Conservation (phyloP, 2,113 vertebrate species). For the Seriola quinqueradiata region DNA sequence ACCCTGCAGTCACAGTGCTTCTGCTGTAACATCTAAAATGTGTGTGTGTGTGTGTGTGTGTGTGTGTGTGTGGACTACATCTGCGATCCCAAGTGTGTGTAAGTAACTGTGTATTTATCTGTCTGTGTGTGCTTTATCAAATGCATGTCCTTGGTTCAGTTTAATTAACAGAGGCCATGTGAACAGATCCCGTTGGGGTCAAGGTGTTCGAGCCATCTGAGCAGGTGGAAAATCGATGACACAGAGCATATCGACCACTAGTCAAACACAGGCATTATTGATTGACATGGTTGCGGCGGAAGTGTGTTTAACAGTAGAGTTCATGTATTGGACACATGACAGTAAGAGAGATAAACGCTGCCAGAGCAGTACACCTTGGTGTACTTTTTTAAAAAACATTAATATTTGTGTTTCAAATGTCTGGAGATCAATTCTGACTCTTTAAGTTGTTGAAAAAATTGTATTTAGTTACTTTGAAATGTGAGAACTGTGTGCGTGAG, state of each 20-base stretch:
- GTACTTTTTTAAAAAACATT: too few species aligned
- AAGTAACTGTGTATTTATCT: slow-evolving; percentile 36
- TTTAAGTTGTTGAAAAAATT: neutral
- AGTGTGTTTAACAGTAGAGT: slow-evolving; percentile 56
- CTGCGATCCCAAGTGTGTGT: slow-evolving; percentile 7
- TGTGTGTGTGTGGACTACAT: slow-evolving; percentile 22
- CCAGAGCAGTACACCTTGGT: neutral
- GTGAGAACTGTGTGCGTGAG: neutral
- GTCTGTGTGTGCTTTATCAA: slow-evolving; percentile 47
- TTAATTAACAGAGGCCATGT: slow-evolving; percentile 69
- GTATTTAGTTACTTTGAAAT: neutral
- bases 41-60: neutral
- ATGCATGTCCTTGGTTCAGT: slow-evolving; percentile 38
- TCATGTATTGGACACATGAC: slow-evolving; percentile 35
- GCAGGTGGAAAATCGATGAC: slow-evolving; percentile 74
- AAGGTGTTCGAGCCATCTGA: slow-evolving; percentile 71
- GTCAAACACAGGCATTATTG: slow-evolving; percentile 70
- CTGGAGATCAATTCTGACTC: neutral
- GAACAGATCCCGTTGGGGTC: slow-evolving; percentile 55
- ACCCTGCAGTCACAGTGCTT: slow-evolving; percentile 14
- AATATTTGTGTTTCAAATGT: neutral
- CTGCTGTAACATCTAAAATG: slow-evolving; percentile 39
- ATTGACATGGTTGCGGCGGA: slow-evolving; percentile 62
- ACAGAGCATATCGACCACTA: slow-evolving; percentile 67
- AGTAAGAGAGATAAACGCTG: neutral